Conservation (phyloP, 2,797 vertebrate genomes). For the Brotula barbata region DNA sequence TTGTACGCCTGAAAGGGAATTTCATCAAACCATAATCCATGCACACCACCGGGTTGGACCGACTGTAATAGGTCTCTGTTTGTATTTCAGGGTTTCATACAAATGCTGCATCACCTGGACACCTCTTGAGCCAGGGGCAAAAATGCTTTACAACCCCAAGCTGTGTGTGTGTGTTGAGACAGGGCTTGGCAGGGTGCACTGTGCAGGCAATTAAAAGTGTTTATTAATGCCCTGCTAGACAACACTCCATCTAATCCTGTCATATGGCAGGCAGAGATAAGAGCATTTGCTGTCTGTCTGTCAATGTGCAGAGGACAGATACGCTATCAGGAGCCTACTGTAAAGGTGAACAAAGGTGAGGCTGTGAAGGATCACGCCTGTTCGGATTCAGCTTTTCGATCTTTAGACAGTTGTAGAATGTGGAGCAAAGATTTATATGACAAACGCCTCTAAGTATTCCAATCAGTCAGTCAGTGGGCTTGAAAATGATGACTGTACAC, state of each 20-base stretch:
- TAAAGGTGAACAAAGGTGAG: slow-evolving; percentile 58
- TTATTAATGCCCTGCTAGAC: slow-evolving; percentile 76
- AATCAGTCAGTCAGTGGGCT: no score
- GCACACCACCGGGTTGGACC: slow-evolving; percentile 21
- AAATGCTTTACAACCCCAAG: slow-evolving; percentile 26
- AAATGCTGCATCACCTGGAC: slow-evolving; percentile 45
- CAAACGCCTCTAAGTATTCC: no score
- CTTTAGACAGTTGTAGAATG: slow-evolving; percentile 32
- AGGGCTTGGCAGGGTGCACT: slow-evolving; percentile 50
- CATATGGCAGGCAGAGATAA: slow-evolving; percentile 77
- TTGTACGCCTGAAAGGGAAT: slow-evolving; percentile 15
- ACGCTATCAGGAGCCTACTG: slow-evolving; percentile 63
- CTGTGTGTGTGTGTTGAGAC: slow-evolving; percentile 37
- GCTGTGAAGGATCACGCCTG: slow-evolving; percentile 38
- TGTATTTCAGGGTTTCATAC: slow-evolving; percentile 34
- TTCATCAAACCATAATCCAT: slow-evolving; percentile 27
- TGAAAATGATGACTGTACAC: no score
- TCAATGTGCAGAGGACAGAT: slow-evolving; percentile 69
- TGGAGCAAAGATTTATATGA: no score
- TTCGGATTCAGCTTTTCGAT: slow-evolving; percentile 42
- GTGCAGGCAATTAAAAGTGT: slow-evolving; percentile 76
- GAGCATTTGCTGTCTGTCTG: slow-evolving; percentile 62
- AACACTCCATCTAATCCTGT: slow-evolving; percentile 74
- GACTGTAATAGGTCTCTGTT: slow-evolving; percentile 27
- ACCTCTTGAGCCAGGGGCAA: slow-evolving; percentile 42